phyloP scores from a whole-genome alignment of 2,888 invertebrate species.

The Tenthredo scrophulariae region DNA sequence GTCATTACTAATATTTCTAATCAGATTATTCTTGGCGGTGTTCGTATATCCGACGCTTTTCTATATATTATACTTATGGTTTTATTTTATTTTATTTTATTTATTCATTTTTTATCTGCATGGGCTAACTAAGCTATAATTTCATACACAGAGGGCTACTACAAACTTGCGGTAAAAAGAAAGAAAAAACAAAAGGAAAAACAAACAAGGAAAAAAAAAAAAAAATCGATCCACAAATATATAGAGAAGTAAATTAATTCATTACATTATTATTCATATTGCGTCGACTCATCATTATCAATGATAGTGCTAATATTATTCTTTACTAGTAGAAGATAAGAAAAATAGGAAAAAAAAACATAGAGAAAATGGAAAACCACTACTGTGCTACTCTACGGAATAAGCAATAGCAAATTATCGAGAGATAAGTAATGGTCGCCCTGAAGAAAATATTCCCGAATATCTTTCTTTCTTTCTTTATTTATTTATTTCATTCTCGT shows the following conservation, averaged over 20 bases:
- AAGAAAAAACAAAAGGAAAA: too few species aligned
- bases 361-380: not conserved
- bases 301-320: not conserved
- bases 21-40: conserved; percentile 29
- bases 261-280: not conserved
- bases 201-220: too few species aligned
- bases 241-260: not conserved
- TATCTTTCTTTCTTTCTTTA: not conserved
- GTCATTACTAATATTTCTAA: conserved; percentile 29
- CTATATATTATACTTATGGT: conserved; percentile 6
- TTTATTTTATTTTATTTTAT: conserved; percentile 50
- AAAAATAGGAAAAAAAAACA: not conserved
- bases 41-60: conserved; percentile 11
- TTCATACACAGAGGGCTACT: conserved; percentile 30
- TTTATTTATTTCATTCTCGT: not conserved
- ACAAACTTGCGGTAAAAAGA: not conserved
- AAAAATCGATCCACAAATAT: not conserved
- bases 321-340: not conserved
- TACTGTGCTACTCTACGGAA: conserved; percentile 12
- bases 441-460: not conserved
- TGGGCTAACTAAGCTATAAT: conserved; percentile 7
- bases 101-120: conserved; percentile 39
- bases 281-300: not conserved
- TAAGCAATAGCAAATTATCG: conserved; percentile 11
- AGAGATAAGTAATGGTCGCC: conserved; percentile 19